Evolutionary conservation across 2,113 vertebrate species (phyloP), one percentile per base, ranked within the genome.

Genomic region (Pedionomus torquatus): DNA sequence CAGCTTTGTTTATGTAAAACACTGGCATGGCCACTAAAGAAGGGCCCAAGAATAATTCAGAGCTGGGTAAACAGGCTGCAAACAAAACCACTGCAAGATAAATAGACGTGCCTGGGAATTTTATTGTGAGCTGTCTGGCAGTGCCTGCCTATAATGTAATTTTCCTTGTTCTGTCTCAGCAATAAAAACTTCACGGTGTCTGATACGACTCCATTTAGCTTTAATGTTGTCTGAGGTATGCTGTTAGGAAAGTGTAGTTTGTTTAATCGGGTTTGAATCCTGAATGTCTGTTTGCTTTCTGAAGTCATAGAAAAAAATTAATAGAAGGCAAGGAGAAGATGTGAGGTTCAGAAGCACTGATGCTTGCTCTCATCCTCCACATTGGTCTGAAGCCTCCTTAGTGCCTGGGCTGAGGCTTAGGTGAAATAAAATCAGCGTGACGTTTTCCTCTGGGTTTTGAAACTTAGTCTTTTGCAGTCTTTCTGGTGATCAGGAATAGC

Each of bases 161-260:
- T 97, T 94, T 93, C 90, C 86, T 72, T 95, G 61, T 60, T 96
- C 83, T 91, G 57, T 87, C 89, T 94, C 0, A 0, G 74, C 86
- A 90, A 89, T 95, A 95, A 95, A 96, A 94, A 71, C 83, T 91
- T 92, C 54, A 83, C 13, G 17, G 55, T 92, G 89, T 91, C 88
- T 89, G 88, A 95, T 89, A 81, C 46, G 65, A 82, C 68, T 83
- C 83, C 80, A 79, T 91, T 93, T 92, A 96, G 61, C 68, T 90
- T 89, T 95, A 89, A 91, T 92, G 80, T 84, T 87, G 35, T 94
- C 93, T 95, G 92, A 95, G 69, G 52, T 89, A 71, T 55, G 80
- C 68, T 61, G 30, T 94, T 94, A 92, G 44, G 89, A 89, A 83
- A 89, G 61, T 61, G 69, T 79, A 61, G 48, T 79, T 94, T 84